phyloP scores from a whole-genome alignment of 2,113 vertebrate genomes.

The Poecile atricapillus region DNA sequence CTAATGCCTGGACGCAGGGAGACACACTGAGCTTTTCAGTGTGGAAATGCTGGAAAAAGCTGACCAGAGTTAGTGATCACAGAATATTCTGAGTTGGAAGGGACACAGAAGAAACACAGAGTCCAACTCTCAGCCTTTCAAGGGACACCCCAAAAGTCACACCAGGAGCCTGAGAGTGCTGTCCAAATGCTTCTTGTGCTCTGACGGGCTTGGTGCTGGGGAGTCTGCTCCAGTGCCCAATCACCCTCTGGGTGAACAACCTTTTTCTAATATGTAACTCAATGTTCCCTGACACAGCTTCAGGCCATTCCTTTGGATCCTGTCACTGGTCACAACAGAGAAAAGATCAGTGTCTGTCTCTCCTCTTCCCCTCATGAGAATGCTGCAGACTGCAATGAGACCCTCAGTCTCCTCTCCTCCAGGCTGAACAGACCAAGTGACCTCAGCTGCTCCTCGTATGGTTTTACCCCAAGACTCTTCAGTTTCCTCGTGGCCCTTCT shows the following conservation, averaged over 20 bases:
- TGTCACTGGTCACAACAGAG: not conserved
- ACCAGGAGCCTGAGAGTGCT: no score
- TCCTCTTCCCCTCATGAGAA: not conserved
- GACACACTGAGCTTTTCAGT: not conserved
- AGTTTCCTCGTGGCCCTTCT: not conserved
- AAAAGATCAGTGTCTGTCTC: not conserved
- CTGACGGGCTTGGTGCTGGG: not conserved
- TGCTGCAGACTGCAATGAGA: not conserved
- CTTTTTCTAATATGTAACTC: not conserved
- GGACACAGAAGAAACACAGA: not conserved
- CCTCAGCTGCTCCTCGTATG: fast-evolving
- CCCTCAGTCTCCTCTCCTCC: not conserved
- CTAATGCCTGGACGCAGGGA: fast-evolving
- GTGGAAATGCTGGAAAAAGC: not conserved
- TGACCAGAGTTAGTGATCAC: fast-evolving
- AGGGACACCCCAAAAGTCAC: not conserved
- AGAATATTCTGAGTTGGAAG: not conserved
- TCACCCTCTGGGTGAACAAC: not conserved
- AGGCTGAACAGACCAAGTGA: not conserved
- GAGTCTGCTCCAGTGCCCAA: not conserved
- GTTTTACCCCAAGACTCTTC: not conserved
- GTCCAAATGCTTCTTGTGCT: not conserved
- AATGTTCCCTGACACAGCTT: not conserved
- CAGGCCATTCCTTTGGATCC: not conserved
- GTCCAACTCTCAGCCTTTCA: not conserved